A percentile compares a stretch with the other conserved stretches of the same genome.
Conservation (phyloP, 2,113 vertebrate species). For the Plotosus lineatus region DNA sequence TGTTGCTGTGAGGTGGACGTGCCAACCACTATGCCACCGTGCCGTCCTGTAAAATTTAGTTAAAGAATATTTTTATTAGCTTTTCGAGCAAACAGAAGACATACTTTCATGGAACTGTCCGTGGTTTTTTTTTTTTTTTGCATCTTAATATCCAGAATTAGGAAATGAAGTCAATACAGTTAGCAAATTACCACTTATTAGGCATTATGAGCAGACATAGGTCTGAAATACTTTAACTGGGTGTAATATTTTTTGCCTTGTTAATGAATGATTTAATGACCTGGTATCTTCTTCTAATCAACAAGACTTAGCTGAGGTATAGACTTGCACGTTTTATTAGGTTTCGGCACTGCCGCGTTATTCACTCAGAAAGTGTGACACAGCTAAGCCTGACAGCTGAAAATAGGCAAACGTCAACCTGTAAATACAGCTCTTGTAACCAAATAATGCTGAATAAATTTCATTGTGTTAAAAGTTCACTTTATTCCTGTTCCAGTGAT, state of each 20-base stretch:
- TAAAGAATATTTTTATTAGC: background rate
- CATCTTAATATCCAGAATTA: background rate
- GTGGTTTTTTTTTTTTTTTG: background rate
- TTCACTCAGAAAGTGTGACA: too few relatives aligned
- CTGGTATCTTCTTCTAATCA: background rate
- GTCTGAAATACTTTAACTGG: background rate
- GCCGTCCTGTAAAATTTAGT: background rate
- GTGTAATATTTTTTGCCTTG: background rate
- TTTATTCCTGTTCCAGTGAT: too few relatives aligned
- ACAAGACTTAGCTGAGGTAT: background rate
- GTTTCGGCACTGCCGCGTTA: too few relatives aligned
- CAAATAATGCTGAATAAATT: too few relatives aligned
- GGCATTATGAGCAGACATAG: background rate
- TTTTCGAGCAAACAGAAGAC: background rate
- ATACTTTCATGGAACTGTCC: background rate
- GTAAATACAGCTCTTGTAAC: too few relatives aligned
- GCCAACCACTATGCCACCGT: too few relatives aligned
- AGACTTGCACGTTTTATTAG: too few relatives aligned
- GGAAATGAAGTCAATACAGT: background rate
- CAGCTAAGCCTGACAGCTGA: too few relatives aligned
- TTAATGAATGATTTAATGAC: background rate
- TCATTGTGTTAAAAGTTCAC: too few relatives aligned
- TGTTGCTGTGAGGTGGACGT: too few relatives aligned
- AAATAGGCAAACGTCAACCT: too few relatives aligned
- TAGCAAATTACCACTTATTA: background rate